These are phyloP conservation scores for Rosalia funebris DNA, from an alignment of 2,888 invertebrate species.

Conservation along the genomic window DNA sequence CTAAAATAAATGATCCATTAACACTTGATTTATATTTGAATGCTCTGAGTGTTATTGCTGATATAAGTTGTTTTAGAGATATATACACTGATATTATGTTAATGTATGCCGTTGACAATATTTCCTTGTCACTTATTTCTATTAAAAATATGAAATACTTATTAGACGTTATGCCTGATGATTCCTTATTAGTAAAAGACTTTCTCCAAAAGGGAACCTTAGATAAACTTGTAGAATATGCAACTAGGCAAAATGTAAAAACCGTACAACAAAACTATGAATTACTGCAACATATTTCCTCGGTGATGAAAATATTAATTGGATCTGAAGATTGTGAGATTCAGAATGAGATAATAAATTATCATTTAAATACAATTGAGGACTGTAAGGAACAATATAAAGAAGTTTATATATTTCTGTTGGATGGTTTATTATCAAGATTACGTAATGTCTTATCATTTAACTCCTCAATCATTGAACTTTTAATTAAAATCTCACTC, in stretches of 20 bases:
- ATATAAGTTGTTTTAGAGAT: constrained; percentile 66
- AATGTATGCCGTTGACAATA: constrained; percentile 49
- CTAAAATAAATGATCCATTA: constrained; percentile 46
- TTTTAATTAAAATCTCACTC: constrained; percentile 60
- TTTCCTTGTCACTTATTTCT: constrained; percentile 47
- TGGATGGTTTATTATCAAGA: constrained; percentile 68
- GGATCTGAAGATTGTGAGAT: constrained; percentile 61
- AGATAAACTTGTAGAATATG: constrained; percentile 22
- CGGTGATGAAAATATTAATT: constrained; percentile 63
- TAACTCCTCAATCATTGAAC: constrained; percentile 55
- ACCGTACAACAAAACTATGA: too few species aligned
- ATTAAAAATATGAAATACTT: constrained; percentile 47
- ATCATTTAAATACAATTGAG: constrained; percentile 57
- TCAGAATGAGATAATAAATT: constrained; percentile 64
- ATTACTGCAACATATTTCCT: constrained; percentile 56
- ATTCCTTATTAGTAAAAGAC: background rate
- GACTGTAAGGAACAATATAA: constrained; percentile 21
- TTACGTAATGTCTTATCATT: constrained; percentile 63
- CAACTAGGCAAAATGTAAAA: background rate
- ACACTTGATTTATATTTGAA: constrained; percentile 57
- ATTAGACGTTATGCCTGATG: constrained; percentile 18
- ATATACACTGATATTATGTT: constrained; percentile 55
- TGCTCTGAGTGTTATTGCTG: constrained; percentile 64
- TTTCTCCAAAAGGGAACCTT: constrained; percentile 27
- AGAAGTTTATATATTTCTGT: constrained; percentile 61